Evolutionary conservation across 2,888 invertebrate genomes (phyloP).

Genomic region (Dascillus cervinus): DNA sequence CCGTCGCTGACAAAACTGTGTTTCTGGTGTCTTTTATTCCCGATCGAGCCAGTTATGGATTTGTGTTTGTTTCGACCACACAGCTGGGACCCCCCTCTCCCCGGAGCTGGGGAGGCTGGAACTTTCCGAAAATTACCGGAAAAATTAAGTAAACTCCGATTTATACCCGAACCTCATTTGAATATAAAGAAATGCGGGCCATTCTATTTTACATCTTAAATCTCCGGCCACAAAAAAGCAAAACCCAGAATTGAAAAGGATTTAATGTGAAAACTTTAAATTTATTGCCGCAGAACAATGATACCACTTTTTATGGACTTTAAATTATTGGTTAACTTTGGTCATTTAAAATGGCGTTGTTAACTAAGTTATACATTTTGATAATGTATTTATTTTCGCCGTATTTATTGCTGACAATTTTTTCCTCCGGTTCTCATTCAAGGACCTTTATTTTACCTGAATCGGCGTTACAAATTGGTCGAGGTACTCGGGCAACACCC

Average conservation of each 20-base stretch:
- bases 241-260: constrained; percentile 40
- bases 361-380: constrained; percentile 37
- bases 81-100: constrained; percentile 9
- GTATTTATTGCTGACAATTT: constrained; percentile 17
- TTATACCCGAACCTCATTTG: constrained; percentile 32
- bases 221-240: constrained; percentile 33
- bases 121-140: background rate
- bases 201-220: constrained; percentile 40
- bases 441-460: constrained; percentile 30
- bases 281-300: constrained; percentile 44
- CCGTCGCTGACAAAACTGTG: constrained; percentile 28
- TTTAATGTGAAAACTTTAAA: constrained; percentile 45
- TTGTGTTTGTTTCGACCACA: constrained; percentile 18
- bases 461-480: constrained; percentile 39
- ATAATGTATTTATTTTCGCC: constrained; percentile 28
- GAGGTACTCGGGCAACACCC: constrained; percentile 29
- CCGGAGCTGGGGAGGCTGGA: too few relatives aligned
- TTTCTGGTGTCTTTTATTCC: constrained; percentile 24
- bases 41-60: constrained; percentile 33
- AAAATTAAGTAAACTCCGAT: constrained; percentile 12
- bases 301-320: constrained; percentile 44
- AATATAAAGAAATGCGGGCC: constrained; percentile 41
- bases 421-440: constrained; percentile 34
- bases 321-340: constrained; percentile 44
- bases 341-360: constrained; percentile 38